These are phyloP conservation scores for Malacosoma neustria DNA, from an alignment of 2,888 invertebrate genomes.

Conservation along the genomic window DNA sequence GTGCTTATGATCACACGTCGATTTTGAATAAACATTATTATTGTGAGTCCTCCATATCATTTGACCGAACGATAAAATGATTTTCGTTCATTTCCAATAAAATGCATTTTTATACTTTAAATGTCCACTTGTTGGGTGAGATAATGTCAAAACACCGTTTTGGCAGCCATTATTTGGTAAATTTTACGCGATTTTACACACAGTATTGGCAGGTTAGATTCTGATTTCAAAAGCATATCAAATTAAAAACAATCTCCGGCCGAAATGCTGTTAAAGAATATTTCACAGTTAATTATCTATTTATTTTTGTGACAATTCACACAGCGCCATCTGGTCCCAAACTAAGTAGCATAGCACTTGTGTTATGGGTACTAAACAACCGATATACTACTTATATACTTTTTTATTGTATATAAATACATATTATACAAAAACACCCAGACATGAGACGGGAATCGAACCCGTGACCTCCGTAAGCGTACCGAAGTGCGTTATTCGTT, in stretches of 20 bases:
- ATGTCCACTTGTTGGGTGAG: neutral
- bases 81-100: neutral
- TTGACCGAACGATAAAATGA: neutral
- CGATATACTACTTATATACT: too few species aligned
- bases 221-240: neutral
- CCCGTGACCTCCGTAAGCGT: too few species aligned
- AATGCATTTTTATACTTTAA: neutral
- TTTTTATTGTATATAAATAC: too few species aligned
- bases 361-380: too few species aligned
- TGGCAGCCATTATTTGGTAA: neutral
- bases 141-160: constrained; percentile 1
- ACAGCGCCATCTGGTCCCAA: too few species aligned
- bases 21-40: neutral
- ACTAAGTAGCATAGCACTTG: too few species aligned
- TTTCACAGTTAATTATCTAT: too few species aligned
- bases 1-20: neutral
- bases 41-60: neutral
- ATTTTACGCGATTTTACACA: neutral
- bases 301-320: too few species aligned
- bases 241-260: neutral
- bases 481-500: too few species aligned
- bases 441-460: too few species aligned
- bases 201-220: neutral
- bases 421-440: too few species aligned
- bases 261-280: too few species aligned